phyloP scores from a whole-genome alignment of 2,113 vertebrate species.

The Chiloscyllium plagiosum region DNA sequence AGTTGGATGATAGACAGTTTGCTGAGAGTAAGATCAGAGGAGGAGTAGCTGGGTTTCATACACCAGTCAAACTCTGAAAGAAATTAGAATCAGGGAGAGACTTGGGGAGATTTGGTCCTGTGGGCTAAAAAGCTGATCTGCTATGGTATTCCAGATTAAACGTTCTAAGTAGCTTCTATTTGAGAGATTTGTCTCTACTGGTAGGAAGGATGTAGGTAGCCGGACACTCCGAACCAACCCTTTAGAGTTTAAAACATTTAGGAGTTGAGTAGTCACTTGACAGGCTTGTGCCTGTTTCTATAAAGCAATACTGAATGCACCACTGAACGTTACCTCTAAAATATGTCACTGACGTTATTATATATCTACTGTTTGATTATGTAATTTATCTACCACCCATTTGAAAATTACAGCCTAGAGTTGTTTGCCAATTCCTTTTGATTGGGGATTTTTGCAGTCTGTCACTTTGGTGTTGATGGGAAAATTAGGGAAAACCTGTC shows the following conservation, averaged over 20 bases:
- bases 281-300: not conserved
- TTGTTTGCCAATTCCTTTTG: not conserved
- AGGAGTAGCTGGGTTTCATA: not conserved
- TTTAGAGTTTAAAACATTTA: not conserved
- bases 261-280: not conserved
- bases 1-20: not conserved
- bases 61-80: not conserved
- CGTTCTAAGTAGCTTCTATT: not conserved
- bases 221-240: not conserved
- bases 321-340: not conserved
- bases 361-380: not conserved
- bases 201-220: not conserved
- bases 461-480: not conserved
- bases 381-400: not conserved
- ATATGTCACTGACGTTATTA: not conserved
- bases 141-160: not conserved
- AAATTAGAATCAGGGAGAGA: not conserved
- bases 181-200: not conserved
- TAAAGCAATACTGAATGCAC: not conserved
- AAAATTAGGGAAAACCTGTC: not conserved
- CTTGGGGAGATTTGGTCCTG: not conserved
- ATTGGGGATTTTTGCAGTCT: not conserved
- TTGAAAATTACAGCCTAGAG: not conserved
- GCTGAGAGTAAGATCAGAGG: not conserved
- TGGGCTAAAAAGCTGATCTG: not conserved